A percentile compares a stretch with the other conserved stretches of the same genome.
Conservation (phyloP, 2,797 vertebrate species). For the Emydoidea blandingii region DNA sequence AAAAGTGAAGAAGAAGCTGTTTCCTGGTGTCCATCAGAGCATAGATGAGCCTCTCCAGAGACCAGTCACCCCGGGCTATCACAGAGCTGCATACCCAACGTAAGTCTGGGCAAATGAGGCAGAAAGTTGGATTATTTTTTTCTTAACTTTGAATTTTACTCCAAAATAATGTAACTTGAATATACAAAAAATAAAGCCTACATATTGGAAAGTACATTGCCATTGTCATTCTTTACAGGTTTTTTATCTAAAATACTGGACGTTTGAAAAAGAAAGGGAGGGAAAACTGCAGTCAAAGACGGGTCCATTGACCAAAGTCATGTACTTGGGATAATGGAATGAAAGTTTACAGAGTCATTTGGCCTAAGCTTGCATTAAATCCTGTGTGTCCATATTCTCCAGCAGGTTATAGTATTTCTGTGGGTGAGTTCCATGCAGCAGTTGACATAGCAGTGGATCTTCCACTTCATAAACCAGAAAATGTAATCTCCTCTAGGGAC, state of each 20-base stretch:
- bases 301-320: neutral
- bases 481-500: neutral
- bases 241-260: neutral
- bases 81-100: slow-evolving; percentile 77
- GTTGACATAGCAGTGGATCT: neutral
- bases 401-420: neutral
- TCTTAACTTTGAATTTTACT: neutral
- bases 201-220: slow-evolving; percentile 6
- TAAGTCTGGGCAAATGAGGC: slow-evolving; percentile 73
- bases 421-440: neutral
- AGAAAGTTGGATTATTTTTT: neutral
- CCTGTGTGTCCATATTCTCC: neutral
- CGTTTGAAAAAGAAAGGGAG: neutral
- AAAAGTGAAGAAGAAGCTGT: slow-evolving; percentile 85
- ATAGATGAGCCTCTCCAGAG: slow-evolving; percentile 89
- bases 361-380: neutral
- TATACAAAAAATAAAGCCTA: slow-evolving; percentile 52
- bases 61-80: slow-evolving; percentile 90
- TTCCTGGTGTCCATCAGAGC: slow-evolving; percentile 73
- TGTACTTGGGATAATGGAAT: neutral
- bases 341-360: slow-evolving; percentile 11
- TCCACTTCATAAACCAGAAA: neutral
- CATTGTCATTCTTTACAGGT: neutral
- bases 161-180: neutral
- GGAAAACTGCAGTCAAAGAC: neutral